phyloP scores from a whole-genome alignment of 2,888 invertebrate species.

The Cyrtodaria siliqua region DNA sequence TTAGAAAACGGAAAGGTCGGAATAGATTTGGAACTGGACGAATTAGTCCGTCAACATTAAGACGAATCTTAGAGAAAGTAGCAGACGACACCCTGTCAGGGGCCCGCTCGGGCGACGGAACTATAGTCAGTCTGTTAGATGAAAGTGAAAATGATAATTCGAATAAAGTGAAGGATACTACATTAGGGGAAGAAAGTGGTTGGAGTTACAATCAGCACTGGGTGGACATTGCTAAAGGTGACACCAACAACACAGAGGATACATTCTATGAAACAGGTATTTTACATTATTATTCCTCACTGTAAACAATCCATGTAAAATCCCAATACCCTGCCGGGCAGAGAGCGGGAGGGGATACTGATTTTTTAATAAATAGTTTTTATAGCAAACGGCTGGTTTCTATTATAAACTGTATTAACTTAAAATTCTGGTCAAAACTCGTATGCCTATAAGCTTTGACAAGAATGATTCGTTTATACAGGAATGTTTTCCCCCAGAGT shows the following conservation, averaged over 20 bases:
- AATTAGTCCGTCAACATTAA: conserved; percentile 48
- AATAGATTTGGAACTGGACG: conserved; percentile 18
- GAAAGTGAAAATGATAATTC: neutral
- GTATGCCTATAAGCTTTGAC: no score
- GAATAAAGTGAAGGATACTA: neutral
- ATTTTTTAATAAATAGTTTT: no score
- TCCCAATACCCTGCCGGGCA: no score
- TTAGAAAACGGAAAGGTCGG: conserved; percentile 58
- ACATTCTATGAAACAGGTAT: neutral
- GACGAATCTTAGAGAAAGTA: conserved; percentile 58
- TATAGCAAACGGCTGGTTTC: no score
- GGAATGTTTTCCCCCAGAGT: no score
- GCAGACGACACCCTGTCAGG: conserved; percentile 64
- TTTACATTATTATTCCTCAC: no score
- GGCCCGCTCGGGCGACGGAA: conserved; percentile 55
- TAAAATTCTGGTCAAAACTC: no score
- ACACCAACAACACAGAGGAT: conserved; percentile 22
- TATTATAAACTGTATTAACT: no score
- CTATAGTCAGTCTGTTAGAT: conserved; percentile 39
- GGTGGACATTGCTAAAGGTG: conserved; percentile 33
- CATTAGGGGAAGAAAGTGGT: conserved; percentile 18
- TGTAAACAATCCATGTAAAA: no score
- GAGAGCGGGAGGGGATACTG: no score
- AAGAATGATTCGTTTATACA: no score
- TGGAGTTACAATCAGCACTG: conserved; percentile 57